Conservation (phyloP, 2,888 invertebrate genomes). For the Epinotia ramella region DNA sequence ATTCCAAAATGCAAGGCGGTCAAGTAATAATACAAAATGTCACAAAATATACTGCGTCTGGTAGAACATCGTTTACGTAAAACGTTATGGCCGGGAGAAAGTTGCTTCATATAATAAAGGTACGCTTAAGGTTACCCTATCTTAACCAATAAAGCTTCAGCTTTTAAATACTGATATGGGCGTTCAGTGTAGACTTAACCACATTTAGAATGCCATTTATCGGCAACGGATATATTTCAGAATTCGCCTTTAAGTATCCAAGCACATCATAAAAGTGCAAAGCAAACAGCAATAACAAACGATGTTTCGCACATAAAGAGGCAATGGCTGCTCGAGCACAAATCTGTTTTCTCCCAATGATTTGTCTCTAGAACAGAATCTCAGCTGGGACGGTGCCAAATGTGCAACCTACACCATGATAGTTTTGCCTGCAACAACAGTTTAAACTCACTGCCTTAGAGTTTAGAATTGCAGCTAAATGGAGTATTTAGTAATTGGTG, state of each 20-base stretch:
- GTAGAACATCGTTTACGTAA: too few species aligned
- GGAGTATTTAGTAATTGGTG: constrained; percentile 55
- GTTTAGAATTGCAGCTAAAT: constrained; percentile 50
- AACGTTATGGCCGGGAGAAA: too few species aligned
- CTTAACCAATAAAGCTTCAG: too few species aligned
- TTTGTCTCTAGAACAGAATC: constrained; percentile 81
- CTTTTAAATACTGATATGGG: too few species aligned
- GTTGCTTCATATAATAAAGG: too few species aligned
- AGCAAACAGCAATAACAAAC: constrained; percentile 69
- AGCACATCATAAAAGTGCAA: constrained; percentile 29
- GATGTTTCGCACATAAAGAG: constrained; percentile 63
- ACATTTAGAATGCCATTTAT: too few species aligned
- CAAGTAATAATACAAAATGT: too few species aligned
- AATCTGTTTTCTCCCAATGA: constrained; percentile 83
- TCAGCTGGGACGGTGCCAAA: constrained; percentile 80
- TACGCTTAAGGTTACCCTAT: too few species aligned
- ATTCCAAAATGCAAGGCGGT: too few species aligned
- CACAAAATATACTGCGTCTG: too few species aligned
- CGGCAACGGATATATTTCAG: neutral
- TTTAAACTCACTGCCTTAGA: constrained; percentile 51
- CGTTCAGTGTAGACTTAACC: neutral
- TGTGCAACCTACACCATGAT: constrained; percentile 68
- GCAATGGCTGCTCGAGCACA: constrained; percentile 61
- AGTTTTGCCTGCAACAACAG: constrained; percentile 39
- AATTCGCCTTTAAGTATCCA: neutral